Evolutionary conservation across 37 sponge, comb jelly and placozoan genomes (phyloP), one percentile per base, ranked within the genome.

Genomic region (Corticium candelabrum): DNA sequence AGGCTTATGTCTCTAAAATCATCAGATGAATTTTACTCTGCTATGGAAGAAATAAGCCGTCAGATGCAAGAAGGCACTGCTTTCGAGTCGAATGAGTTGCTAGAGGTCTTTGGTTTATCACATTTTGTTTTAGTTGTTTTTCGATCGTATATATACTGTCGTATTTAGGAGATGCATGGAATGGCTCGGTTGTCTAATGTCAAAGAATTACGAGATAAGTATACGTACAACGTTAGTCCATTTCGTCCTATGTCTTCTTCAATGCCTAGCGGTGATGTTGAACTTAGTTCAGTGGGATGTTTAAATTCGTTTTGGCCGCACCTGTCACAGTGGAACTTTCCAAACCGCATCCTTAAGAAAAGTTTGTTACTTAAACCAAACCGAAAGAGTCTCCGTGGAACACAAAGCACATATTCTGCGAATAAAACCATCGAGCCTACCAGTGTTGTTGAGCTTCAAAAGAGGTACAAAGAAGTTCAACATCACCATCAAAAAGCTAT

Each of bases 121-220:
- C 32, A n/a, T 34, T 68, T 82, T 4, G 35, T 0, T n/a, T 69
- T 37, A 83, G 21, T 7, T 81, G 34, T 29, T 37, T 40, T 37
- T 33, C 30, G 81, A 72, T 70, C 73, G 73, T 68, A 29, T 68
- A 56, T 57, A 5, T 35, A 31, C 11, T 41, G 15, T 73, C 79
- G 77, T 32, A 77, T 88, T 34, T 67, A 85, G 40, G 78, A 81
- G 67, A 68, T 67, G 43, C 71, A 82, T 39, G 36, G 40, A 1
- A 29, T 57, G 1, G 15, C 78, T 57, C 29, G 38, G 69, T 68
- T 85, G 1, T 84, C 88, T 7, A 33, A 77, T 30, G 57, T 86
- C 74, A 73, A 76, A 3, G 41, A 86, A 31, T 79, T 89, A n/a
- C 39, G 90, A 2, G 90, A 89, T 69, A 86, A 82, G 75, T 86